Percentiles rank a stretch among this genome's conserved stretches.
Conservation (phyloP, 2,113 vertebrate genomes). For the Taurulus bubalis region DNA sequence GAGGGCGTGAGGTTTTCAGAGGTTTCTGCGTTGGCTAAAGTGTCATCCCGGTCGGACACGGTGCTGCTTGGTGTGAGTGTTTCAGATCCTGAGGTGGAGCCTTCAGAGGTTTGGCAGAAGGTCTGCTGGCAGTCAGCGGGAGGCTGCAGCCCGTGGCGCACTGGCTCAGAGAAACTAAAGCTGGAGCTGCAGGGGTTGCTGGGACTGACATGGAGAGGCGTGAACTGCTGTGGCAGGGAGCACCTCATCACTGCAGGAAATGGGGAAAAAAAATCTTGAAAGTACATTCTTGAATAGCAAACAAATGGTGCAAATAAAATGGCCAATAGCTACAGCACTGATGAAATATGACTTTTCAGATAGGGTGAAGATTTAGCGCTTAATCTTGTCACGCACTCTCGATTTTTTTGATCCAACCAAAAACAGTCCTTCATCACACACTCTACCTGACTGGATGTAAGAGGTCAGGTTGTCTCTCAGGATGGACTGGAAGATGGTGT, state of each 20-base stretch:
- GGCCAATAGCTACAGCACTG: neutral
- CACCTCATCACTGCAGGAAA: conserved; percentile 29
- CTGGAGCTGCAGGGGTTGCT: conserved; percentile 26
- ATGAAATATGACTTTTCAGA: neutral
- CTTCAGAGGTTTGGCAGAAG: conserved; percentile 30
- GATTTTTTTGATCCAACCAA: neutral
- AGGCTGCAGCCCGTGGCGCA: conserved; percentile 22
- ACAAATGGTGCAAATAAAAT: neutral
- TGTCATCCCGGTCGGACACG: conserved; percentile 3
- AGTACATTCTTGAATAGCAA: neutral
- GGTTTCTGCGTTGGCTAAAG: neutral
- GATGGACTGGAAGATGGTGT: conserved; percentile 27
- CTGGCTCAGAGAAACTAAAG: conserved; percentile 18
- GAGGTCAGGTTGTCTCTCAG: conserved; percentile 23
- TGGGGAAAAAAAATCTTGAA: neutral
- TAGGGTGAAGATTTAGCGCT: too few relatives aligned
- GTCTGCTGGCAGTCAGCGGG: conserved; percentile 23
- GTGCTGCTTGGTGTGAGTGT: conserved; percentile 25
- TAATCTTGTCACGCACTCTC: neutral
- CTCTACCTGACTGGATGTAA: conserved; percentile 24
- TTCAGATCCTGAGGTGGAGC: conserved; percentile 26
- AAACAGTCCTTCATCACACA: neutral
- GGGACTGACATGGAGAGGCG: conserved; percentile 23
- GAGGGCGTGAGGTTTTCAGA: neutral
- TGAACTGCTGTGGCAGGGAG: conserved; percentile 29